phyloP scores from a whole-genome alignment of 1,140 invertebrate species.

The Meteorus sp. region DNA sequence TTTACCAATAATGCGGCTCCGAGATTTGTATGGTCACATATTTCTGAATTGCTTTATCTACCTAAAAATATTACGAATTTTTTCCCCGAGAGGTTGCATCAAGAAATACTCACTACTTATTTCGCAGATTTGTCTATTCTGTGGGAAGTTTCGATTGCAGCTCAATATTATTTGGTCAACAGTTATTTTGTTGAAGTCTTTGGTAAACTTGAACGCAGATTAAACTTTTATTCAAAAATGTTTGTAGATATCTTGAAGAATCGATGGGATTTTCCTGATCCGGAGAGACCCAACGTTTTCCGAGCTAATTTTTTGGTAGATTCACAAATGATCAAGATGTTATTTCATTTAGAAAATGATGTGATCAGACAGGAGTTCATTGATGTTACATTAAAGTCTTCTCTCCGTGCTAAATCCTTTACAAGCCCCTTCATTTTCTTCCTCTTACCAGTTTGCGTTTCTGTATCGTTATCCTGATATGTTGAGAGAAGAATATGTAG shows the following conservation, averaged over 20 bases:
- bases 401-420: background rate
- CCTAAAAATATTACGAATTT: background rate
- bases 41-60: too few species aligned
- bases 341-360: too few species aligned
- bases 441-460: background rate
- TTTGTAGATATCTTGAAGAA: background rate
- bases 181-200: background rate
- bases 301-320: background rate
- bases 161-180: background rate
- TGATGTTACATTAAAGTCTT: background rate
- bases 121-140: background rate
- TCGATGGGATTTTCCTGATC: background rate
- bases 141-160: background rate
- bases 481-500: background rate
- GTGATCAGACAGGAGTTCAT: too few species aligned
- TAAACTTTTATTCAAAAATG: background rate
- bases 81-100: background rate
- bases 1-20: too few species aligned
- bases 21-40: too few species aligned
- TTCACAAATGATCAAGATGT: too few species aligned
- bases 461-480: background rate
- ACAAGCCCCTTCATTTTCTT: background rate
- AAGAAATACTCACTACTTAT: background rate
- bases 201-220: background rate
- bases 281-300: background rate